Evolutionary conservation across 2,888 invertebrate genomes (phyloP), one percentile per base, ranked within the genome.

Genomic region (Portevinia maculata): DNA sequence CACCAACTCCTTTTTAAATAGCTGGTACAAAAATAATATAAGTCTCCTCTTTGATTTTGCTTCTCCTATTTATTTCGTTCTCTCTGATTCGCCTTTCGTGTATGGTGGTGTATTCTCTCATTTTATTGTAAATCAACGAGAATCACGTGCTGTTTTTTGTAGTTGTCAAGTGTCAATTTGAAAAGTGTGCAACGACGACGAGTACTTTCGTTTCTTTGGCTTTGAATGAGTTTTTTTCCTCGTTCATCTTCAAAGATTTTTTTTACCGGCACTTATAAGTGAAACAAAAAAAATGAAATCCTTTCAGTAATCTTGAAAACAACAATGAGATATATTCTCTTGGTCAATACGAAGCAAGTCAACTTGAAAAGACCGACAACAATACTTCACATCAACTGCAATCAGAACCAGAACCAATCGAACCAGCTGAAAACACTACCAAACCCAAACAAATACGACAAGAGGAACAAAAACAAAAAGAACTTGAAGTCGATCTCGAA

Each of bases 241-340:
- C 60, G 41, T 78, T 64, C 83, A 67, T 62, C 37, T 39, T 48
- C 65, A 83, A 83, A 83, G 76, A 41, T 9, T 30, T 39, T 52
- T 17, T 3, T 46, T 21, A 28, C 62, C 34, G 34, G 41, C 44
- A 59, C 37, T 28, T 15, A 39, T 32, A 41, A 67, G 75, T 75
- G 67, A 59, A 48, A 48, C 24, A 39, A 11, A 52, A 69, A 53
- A 73, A 76, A 73, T 39, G 15, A 24, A 86, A 86, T 87, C 87
- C 86, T 90, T 91, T 83, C 89, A 91, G 91, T 89, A 89, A 90
- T 87, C 89, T 91, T 89, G 91, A 91, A 87, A 90, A 90, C 87
- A 88, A 90, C 88, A 86, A 90, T 90, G 91, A 90, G 88, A 90
- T 91, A 86, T 91, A 90, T 87, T 90, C 91, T 86, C 88, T 89